phyloP scores from a whole-genome alignment of 1,140 invertebrate genomes.

The Colletes gigas region DNA sequence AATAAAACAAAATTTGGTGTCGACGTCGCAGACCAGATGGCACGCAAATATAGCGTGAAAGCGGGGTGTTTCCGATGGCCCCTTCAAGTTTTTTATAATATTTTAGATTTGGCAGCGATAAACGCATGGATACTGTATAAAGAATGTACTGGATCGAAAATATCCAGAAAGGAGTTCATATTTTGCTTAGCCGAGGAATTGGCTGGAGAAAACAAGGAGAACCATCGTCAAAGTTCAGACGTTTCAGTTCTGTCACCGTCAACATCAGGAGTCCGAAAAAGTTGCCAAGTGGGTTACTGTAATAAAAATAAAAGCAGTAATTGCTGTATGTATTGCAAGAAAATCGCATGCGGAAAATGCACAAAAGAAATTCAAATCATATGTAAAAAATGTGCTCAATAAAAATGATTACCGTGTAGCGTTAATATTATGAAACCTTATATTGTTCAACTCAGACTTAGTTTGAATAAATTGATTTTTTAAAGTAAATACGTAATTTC shows the following conservation, averaged over 20 bases:
- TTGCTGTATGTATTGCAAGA: constrained; percentile 39
- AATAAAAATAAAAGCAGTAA: constrained; percentile 44
- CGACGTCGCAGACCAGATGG: too few relatives aligned
- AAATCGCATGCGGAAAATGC: constrained; percentile 43
- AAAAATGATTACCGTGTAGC: constrained; percentile 20
- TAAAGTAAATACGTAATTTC: constrained; percentile 40
- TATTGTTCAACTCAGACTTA: too few relatives aligned
- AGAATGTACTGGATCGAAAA: constrained; percentile 24
- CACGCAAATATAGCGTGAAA: too few relatives aligned
- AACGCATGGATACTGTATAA: constrained; percentile 32
- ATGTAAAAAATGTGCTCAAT: constrained; percentile 46
- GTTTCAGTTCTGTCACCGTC: constrained; percentile 15
- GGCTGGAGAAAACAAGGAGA: constrained; percentile 34
- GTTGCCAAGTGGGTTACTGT: too few relatives aligned
- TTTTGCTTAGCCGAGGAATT: constrained; percentile 41
- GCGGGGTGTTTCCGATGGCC: too few relatives aligned
- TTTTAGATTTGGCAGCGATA: too few relatives aligned
- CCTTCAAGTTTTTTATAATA: too few relatives aligned
- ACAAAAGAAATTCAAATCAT: constrained; percentile 28
- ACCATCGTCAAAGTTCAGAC: constrained; percentile 23
- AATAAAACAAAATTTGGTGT: constrained; percentile 61
- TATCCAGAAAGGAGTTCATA: constrained; percentile 38
- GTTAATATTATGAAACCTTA: constrained; percentile 38
- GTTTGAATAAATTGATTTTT: too few relatives aligned
- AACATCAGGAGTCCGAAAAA: constrained; percentile 29